These are phyloP conservation scores for Cyprinodon variegatus DNA, from an alignment of 2,113 vertebrate species.

Conservation along the genomic window DNA sequence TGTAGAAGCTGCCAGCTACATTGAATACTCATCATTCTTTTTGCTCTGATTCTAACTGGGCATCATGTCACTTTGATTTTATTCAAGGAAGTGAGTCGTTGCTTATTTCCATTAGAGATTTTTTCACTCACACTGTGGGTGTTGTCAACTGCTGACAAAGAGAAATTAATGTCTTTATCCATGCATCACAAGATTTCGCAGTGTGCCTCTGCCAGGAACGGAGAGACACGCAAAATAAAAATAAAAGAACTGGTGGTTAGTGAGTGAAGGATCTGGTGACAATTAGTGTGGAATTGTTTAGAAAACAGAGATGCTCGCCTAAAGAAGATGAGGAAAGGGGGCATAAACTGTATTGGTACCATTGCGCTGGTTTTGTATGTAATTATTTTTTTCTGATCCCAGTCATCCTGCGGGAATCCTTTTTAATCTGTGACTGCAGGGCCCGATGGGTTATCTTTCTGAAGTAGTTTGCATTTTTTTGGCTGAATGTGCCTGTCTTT, in stretches of 20 bases:
- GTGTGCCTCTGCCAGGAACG: neutral
- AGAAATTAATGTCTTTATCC: slow-evolving; percentile 1
- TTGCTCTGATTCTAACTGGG: neutral
- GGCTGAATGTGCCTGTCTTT: neutral
- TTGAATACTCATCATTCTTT: neutral
- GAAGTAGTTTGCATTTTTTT: neutral
- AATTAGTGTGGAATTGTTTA: neutral
- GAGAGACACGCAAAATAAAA: neutral
- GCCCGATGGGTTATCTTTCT: slow-evolving; percentile 14
- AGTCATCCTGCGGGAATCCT: slow-evolving; percentile 28
- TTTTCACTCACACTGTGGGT: neutral
- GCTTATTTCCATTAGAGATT: neutral
- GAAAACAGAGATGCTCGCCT: neutral
- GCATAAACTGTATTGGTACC: slow-evolving; percentile 37
- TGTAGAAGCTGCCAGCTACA: neutral
- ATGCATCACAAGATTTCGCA: neutral
- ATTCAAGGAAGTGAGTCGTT: neutral
- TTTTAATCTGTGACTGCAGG: slow-evolving; percentile 10
- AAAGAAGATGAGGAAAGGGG: neutral
- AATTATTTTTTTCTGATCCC: slow-evolving; percentile 28
- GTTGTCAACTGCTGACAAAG: neutral
- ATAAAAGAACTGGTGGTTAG: neutral
- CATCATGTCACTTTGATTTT: neutral
- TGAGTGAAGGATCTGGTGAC: neutral
- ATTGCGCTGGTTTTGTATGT: slow-evolving; percentile 53